Evolutionary conservation across 2,797 vertebrate genomes (phyloP), one percentile per base, ranked within the genome.

Genomic region (Carapus acus): DNA sequence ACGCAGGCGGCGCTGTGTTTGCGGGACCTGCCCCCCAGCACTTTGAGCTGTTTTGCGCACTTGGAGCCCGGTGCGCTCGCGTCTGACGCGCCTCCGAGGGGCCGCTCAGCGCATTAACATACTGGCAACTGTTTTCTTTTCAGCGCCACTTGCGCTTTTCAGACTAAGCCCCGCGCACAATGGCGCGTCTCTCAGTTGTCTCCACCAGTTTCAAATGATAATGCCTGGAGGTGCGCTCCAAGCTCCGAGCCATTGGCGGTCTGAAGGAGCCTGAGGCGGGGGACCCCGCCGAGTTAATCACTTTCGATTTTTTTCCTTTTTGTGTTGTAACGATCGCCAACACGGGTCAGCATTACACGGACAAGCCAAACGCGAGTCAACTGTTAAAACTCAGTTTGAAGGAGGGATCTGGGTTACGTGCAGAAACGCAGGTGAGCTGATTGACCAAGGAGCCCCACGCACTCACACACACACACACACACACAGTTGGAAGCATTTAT

Each of bases 161-260:
- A 68, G 69, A 51, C 73, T 76, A 67, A 82, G 78, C 66, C 62
- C 36, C 27, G 45, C 21, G 58, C 69, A 82, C 81, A 84, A 85
- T 67, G 52, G 67, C 67, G 54, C 47, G 53, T 58, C 67, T 73
- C 74, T 54, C 74, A 40, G 69, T 52, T 56, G 76, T 77, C 77
- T 66, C 68, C 51, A 50, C 44, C 62, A 36, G 55, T 74, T 71
- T 72, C 74, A 71, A 85, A 80, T 83, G 65, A 79, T 79, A 86
- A 33, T 86, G 83, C 78, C 79, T n/a, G n/a, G n/a, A 83, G 84
- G 60, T 24, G 62, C 21, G 20, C 11, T 44, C 55, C 71, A 29
- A 39, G 48, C 63, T 62, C 19, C 27, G 23, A 53, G 64, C 72
- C 54, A 67, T 63, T 59, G 24, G 24, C 5, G 24, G 24, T 27